A percentile compares a stretch with the other conserved stretches of the same genome.
Evolutionary conservation across 2,797 vertebrate genomes (phyloP).

Genomic region (Peromyscus attwateri): DNA sequence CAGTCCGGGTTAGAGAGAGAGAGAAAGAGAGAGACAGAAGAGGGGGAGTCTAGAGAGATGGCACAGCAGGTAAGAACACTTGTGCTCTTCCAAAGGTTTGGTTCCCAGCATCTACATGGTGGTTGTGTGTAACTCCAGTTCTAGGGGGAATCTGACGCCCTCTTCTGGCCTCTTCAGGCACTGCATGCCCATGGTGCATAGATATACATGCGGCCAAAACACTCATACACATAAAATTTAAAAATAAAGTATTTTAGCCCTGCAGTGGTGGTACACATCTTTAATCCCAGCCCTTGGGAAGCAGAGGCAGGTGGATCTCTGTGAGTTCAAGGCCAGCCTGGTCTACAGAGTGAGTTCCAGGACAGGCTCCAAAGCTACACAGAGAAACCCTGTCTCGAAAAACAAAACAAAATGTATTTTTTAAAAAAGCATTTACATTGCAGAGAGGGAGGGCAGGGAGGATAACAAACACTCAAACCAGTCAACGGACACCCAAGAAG

Average conservation of each 20-base stretch:
- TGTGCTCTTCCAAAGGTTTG: background rate
- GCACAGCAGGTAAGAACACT: no score
- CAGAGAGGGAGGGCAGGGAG: background rate
- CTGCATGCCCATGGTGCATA: background rate
- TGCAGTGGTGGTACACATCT: background rate
- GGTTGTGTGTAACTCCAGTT: background rate
- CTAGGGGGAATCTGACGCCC: background rate
- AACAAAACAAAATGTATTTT: background rate
- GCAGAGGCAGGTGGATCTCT: background rate
- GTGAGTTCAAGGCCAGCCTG: background rate
- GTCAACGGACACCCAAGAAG: background rate
- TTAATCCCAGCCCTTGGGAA: background rate
- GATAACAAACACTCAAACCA: background rate
- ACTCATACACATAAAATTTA: background rate
- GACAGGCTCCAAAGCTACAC: background rate
- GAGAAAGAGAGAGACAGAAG: fast-evolving
- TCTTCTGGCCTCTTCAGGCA: background rate
- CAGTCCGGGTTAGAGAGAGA: background rate
- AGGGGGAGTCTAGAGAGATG: no score
- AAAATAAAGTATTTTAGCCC: background rate
- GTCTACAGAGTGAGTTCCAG: background rate
- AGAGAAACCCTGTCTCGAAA: background rate
- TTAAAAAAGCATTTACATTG: background rate
- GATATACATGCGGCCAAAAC: no score
- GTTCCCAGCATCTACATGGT: no score